A percentile compares a stretch with the other conserved stretches of the same genome.
These are phyloP conservation scores for Tetrao urogallus DNA, from an alignment of 2,113 vertebrate genomes.

Conservation along the genomic window DNA sequence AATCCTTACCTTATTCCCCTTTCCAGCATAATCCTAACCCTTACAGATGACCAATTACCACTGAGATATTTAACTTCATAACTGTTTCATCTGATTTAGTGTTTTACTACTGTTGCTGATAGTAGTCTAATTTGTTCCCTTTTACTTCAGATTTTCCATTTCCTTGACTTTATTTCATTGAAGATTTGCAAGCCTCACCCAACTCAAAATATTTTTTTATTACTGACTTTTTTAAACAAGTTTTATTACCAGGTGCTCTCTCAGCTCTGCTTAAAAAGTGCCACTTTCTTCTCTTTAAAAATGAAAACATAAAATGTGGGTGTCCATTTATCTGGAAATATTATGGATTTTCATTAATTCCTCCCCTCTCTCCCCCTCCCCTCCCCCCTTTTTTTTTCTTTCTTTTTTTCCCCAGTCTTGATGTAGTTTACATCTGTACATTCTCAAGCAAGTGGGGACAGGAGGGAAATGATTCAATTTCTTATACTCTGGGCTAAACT, in stretches of 20 bases:
- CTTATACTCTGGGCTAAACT: not conserved
- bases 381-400: not conserved
- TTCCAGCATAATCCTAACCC: not conserved
- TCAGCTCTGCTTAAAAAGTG: not conserved
- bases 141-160: constrained; percentile 39
- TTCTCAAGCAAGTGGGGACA: constrained; percentile 31
- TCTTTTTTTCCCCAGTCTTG: not conserved
- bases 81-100: not conserved
- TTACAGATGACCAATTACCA: not conserved
- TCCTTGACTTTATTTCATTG: not conserved
- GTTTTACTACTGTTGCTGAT: constrained; percentile 7
- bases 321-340: constrained; percentile 24
- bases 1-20: constrained; percentile 3
- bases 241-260: not conserved
- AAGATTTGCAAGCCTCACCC: not conserved
- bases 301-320: not conserved
- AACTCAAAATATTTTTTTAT: not conserved
- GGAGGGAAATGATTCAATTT: constrained; percentile 29
- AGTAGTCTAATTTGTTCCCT: constrained; percentile 20
- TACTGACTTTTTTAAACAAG: not conserved
- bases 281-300: not conserved
- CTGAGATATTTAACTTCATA: not conserved
- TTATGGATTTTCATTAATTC: not conserved
- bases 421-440: constrained; percentile 50
- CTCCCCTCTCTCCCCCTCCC: fast-evolving